Evolutionary conservation across 2,888 invertebrate genomes (phyloP).

Genomic region (Acrobasis repandana): DNA sequence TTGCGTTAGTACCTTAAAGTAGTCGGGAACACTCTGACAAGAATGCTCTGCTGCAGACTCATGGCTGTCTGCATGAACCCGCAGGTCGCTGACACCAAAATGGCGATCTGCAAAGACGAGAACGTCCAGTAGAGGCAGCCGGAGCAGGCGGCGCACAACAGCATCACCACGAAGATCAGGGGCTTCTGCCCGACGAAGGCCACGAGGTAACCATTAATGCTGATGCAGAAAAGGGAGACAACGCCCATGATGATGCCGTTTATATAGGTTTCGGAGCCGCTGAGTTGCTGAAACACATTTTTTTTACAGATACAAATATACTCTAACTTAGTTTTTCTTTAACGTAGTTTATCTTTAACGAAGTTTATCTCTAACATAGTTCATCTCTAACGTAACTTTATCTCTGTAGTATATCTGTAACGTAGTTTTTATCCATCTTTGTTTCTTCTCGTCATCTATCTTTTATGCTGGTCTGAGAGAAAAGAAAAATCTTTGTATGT

Average conservation of each 20-base stretch:
- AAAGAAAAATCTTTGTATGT: too few species aligned
- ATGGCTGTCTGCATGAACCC: constrained; percentile 51
- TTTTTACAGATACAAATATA: too few species aligned
- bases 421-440: too few species aligned
- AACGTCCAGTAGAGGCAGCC: constrained; percentile 49
- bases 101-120: constrained; percentile 48
- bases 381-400: too few species aligned
- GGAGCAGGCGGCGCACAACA: constrained; percentile 44
- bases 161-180: constrained; percentile 42
- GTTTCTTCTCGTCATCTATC: too few species aligned
- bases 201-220: constrained; percentile 43
- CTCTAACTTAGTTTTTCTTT: too few species aligned
- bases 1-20: constrained; percentile 45
- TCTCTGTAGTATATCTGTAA: too few species aligned
- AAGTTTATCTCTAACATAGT: too few species aligned
- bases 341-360: too few species aligned
- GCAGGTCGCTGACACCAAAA: constrained; percentile 49
- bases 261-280: constrained; percentile 52
- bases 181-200: constrained; percentile 46
- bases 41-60: constrained; percentile 48
- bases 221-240: constrained; percentile 43
- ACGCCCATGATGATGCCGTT: constrained; percentile 51
- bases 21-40: constrained; percentile 57
- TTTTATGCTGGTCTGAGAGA: too few species aligned
- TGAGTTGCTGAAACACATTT: constrained; percentile 44